These are phyloP conservation scores for Philopotamus ludificatus DNA, from an alignment of 1,140 invertebrate species.

Conservation along the genomic window DNA sequence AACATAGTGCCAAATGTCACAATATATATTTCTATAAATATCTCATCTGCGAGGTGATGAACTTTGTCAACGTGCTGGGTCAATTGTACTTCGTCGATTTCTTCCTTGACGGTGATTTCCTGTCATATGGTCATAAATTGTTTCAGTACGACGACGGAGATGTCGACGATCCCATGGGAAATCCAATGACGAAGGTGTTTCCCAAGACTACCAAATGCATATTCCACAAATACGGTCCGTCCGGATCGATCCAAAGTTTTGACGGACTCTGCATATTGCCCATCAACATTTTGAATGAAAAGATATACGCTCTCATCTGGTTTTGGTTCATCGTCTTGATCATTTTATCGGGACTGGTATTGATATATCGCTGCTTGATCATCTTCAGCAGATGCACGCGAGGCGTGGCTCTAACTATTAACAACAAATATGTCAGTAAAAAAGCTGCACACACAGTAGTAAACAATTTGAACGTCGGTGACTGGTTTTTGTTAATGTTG, in stretches of 20 bases:
- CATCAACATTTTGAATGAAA: conserved; percentile 86
- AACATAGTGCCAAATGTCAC: conserved; percentile 75
- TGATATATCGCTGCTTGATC: conserved; percentile 76
- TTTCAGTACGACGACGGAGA: conserved; percentile 81
- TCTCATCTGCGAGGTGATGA: conserved; percentile 81
- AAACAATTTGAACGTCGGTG: conserved; percentile 82
- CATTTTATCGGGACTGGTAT: conserved; percentile 72
- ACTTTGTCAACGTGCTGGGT: conserved; percentile 84
- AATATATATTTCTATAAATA: conserved; percentile 86
- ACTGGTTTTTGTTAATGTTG: conserved; percentile 92
- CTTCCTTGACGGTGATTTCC: conserved; percentile 85
- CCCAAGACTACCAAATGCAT: conserved; percentile 91
- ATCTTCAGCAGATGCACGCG: conserved; percentile 70
- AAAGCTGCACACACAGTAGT: conserved; percentile 77
- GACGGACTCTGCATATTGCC: conserved; percentile 89
- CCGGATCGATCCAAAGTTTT: conserved; percentile 83
- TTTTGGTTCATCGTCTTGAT: conserved; percentile 82
- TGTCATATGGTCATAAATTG: conserved; percentile 80
- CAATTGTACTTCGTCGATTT: conserved; percentile 92
- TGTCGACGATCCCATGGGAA: conserved; percentile 67
- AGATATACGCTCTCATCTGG: conserved; percentile 88
- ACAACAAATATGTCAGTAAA: conserved; percentile 71
- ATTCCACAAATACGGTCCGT: conserved; percentile 89
- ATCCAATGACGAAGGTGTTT: conserved; percentile 85
- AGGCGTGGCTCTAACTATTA: conserved; percentile 77